Evolutionary conservation across 2,113 vertebrate genomes (phyloP), one percentile per base, ranked within the genome.

Genomic region (Aldabrachelys gigantea): DNA sequence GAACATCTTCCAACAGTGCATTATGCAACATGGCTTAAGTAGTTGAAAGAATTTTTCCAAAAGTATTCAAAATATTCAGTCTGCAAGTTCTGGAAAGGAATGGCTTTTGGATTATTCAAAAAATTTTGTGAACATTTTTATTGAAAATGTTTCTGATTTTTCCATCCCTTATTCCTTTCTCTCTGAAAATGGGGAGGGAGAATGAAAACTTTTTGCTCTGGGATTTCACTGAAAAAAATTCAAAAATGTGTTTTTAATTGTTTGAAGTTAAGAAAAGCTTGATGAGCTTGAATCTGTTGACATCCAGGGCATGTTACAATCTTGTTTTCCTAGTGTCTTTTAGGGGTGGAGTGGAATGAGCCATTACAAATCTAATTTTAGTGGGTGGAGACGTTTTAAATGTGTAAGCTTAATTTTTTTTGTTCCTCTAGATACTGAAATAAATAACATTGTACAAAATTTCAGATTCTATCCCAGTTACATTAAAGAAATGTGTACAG

Each of bases 261-360:
- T 69, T n/a, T 69, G 65, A 50, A 50, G 14, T 50, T 50, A 50
- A 50, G 50, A 50, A 16, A 14, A 50, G 50, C 13, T 50, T 50
- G 50, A 50, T 14, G 35, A 38, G 5, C 59, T 8, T 1, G 7
- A 0, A 9, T 21, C 0, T 2, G 9, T 83, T 2, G 5, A 29
- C 44, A 49, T 7, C 27, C 0, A 1, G 57, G 57, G 44, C n/a
- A 0, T 47, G 44, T 49, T 44, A 35, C 24, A 89, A 84, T 24
- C 12, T 52, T 5, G 0, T 41, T 62, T 56, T 5, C 29, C 24
- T 16, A 0, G 19, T 0, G 7, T 2, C 52, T 41, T 57, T 53
- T n/a, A 19, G 19, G 35, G 44, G 56, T 69, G 3, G 84, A 0
- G 2, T 17, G 35, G 16, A 8, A 6, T 44, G 38, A 10, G 8